Percentiles rank a stretch among this genome's conserved stretches.
These are phyloP conservation scores for Apus apus DNA, from an alignment of 2,113 vertebrate species.

Conservation along the genomic window DNA sequence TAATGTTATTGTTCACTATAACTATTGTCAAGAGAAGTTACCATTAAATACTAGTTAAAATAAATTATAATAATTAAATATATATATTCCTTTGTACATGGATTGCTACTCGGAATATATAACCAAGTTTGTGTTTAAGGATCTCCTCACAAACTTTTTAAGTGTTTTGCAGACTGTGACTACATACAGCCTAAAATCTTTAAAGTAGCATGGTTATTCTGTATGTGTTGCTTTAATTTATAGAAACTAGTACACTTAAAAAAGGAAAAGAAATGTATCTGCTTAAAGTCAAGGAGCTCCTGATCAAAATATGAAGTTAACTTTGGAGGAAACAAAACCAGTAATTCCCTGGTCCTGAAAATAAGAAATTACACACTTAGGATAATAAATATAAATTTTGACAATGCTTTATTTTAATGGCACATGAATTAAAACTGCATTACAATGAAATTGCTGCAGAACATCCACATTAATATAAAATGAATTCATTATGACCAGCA, in stretches of 20 bases:
- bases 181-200: neutral
- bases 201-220: neutral
- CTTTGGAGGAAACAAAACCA: constrained; percentile 22
- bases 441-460: constrained; percentile 78
- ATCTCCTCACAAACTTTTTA: neutral
- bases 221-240: neutral
- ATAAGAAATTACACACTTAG: constrained; percentile 57
- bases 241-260: neutral
- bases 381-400: constrained; percentile 78
- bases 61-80: no score
- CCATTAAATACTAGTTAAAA: neutral
- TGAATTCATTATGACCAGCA: constrained; percentile 82
- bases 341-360: constrained; percentile 47
- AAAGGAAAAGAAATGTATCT: neutral
- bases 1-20: neutral
- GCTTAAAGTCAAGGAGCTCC: neutral
- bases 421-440: constrained; percentile 79
- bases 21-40: neutral
- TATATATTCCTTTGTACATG: fast-evolving
- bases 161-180: neutral
- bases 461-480: constrained; percentile 80
- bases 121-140: neutral
- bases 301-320: neutral
- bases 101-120: neutral
- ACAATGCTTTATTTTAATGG: constrained; percentile 75